These are phyloP conservation scores for Anguilla pacifica DNA, from an alignment of 2,797 vertebrate genomes.

Conservation along the genomic window DNA sequence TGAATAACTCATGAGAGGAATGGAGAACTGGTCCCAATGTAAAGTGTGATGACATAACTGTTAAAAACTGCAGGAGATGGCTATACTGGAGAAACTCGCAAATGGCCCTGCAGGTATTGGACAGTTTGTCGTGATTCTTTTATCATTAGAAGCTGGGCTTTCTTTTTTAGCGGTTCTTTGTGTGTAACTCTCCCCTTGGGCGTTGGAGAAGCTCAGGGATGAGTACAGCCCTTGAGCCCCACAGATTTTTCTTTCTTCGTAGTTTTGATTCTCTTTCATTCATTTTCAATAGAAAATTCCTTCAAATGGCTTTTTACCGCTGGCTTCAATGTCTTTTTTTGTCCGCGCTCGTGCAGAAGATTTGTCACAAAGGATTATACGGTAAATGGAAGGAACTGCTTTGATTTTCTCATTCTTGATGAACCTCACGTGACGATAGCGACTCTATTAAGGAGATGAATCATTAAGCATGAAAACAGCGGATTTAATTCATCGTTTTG, in stretches of 20 bases:
- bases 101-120: background rate
- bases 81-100: background rate
- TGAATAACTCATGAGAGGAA: conserved; percentile 16
- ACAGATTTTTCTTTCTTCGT: background rate
- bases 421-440: background rate
- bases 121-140: background rate
- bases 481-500: background rate
- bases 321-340: background rate
- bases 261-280: background rate
- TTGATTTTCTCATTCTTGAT: background rate
- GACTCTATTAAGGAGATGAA: background rate
- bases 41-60: conserved; percentile 21
- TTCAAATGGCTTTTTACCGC: background rate
- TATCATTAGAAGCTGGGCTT: background rate
- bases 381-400: background rate
- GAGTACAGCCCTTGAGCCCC: background rate
- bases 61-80: background rate
- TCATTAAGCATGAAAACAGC: background rate
- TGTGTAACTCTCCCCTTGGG: background rate
- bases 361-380: background rate
- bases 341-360: background rate
- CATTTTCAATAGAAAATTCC: background rate
- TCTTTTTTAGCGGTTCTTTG: background rate
- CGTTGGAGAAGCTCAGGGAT: background rate
- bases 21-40: background rate